Base-by-base conservation (phyloP, 2,113 vertebrate species). In the Mormyrus iriodes region DNA sequence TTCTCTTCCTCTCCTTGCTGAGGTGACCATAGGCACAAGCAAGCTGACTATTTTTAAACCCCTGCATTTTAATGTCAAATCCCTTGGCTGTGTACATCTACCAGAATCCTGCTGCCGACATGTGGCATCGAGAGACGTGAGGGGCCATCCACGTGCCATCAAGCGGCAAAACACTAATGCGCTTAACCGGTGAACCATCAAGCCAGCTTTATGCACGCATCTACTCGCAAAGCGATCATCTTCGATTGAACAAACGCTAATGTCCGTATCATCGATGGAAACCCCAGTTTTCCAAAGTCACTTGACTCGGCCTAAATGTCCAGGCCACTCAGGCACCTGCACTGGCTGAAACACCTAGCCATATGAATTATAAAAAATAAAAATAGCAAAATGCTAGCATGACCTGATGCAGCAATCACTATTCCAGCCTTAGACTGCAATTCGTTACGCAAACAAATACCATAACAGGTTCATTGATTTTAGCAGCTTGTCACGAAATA, bases 31-130 rank as follows among this genome's bases (percentile, higher is more conserved):
- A 83, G 35, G 48, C 48, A 55, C 27, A 31, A 21, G 83, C 83
- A 51, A 27, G 76, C 31, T 15, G 27, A 83, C 88, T 65, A 85
- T 89, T 89, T 89, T 89, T 84, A 89, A 21, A 44, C 79, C 39
- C 24, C 35, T 86, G 83, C 58, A 86, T 86, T 86, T 85, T 89
- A 65, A 89, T 86, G 88, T 89, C 52, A 89, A 89, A 89, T 44
- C 52, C 79, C 79, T 24, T 24, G 35, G 19, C 76, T 52, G 13
- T 9, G 39, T 52, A 84, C 2, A 82, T 89, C 49, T 31, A 58
- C 31, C 35, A 58, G 55, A 58, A 89, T 61, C 88, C 87, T 17
- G 53, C 48, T n/a, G 42, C 55, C 17, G 51, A 53, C 9, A 7
- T 79, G 73, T 12, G 31, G 17, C 46, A 3, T 52, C 19, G 15